Evolutionary conservation across 37 sponge, comb jelly and placozoan genomes (phyloP).

Genomic region (Axinella damicornis): DNA sequence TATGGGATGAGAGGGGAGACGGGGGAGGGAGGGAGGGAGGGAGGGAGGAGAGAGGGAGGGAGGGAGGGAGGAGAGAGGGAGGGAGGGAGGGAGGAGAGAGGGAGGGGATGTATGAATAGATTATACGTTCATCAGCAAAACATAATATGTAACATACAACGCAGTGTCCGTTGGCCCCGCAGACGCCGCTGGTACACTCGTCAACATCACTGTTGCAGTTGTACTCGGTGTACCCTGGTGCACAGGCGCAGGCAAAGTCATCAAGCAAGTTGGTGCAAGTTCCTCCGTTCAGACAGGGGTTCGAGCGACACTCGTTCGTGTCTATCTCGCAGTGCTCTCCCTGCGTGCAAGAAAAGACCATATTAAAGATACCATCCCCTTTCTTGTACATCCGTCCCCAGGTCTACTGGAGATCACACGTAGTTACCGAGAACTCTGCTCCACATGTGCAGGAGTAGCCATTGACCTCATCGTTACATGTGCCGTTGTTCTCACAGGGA

Average conservation of each 20-base stretch:
- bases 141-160: background rate
- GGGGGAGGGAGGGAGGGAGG: too few relatives aligned
- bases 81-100: too few relatives aligned
- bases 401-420: too few relatives aligned
- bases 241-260: conserved; percentile 7
- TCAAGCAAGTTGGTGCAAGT: conserved; percentile 14
- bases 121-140: too few relatives aligned
- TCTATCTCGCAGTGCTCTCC: background rate
- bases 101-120: too few relatives aligned
- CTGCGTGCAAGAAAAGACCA: too few relatives aligned
- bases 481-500: conserved; percentile 31
- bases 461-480: background rate
- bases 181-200: background rate
- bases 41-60: too few relatives aligned
- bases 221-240: background rate
- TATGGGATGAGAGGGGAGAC: too few relatives aligned
- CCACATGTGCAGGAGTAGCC: conserved; percentile 17
- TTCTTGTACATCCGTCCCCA: too few relatives aligned
- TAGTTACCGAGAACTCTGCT: background rate
- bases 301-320: background rate
- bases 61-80: too few relatives aligned
- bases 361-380: too few relatives aligned
- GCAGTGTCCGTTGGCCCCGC: background rate
- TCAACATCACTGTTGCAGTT: conserved; percentile 4
- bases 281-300: conserved; percentile 52